Base-by-base conservation (phyloP, 1,140 invertebrate species). In the Nasonia vitripennis region DNA sequence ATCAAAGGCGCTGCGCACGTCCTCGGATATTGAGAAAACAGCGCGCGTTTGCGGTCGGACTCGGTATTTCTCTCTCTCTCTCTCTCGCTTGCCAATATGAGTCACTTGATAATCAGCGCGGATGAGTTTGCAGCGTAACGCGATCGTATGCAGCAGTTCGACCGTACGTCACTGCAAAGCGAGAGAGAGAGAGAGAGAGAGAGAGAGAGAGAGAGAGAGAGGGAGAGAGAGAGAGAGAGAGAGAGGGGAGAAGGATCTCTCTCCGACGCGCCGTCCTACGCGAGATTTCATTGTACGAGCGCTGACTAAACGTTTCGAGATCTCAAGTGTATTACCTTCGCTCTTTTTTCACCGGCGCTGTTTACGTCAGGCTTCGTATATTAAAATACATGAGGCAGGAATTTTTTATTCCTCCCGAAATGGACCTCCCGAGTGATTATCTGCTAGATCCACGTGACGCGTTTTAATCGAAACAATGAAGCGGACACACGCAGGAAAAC, bases 101-200 rank as follows among this genome's bases (percentile, higher is more conserved):
- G 83, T 85, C 78, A 80, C 78, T 67, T 70, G 78, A 85, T 80
- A 74, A 85, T 85, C 55, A 62, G n/a, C 34, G 78, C 70, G 70
- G 78, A 80, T 85, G 80, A 80, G 71, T 83, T 87, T 81, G 37
- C 77, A 83, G 31, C 20, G 77, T 81, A 74, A 86, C 70, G 73
- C 48, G 74, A 55, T 78, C 82, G 55, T 17, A 37, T 37, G 2
- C 48, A 11, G 68, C 20, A 20, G 62, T 75, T 67, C 82, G 23
- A 23, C 27, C 11, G 11, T 83, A 62, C 81, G 51, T 83, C 51
- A 82, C 14, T 37, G 27, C 2, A 20, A 20, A 67, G 62, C 14
- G 31, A 2, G 17, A n/a, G 7, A 10, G 23, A 71, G 20, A 27
- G 1, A 5, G 41, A 71, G 79, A 27, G 27, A 0, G 31, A 10